Conservation (phyloP, 2,797 vertebrate genomes). For the Emys orbicularis region DNA sequence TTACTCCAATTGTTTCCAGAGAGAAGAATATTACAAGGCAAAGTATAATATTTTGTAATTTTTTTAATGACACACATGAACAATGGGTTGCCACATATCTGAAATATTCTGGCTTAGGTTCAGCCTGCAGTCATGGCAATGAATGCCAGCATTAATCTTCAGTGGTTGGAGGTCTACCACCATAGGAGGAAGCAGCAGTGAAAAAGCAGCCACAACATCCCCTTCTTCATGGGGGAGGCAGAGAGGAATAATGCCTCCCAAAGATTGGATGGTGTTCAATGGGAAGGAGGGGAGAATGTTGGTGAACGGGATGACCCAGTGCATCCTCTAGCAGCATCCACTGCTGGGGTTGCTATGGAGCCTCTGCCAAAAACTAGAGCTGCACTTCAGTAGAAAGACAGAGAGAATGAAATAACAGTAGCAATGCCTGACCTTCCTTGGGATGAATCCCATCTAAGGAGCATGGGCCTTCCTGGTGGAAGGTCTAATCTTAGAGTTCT, state of each 20-base stretch:
- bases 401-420: neutral
- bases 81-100: neutral
- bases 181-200: neutral
- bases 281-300: neutral
- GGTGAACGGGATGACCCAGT: neutral
- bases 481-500: neutral
- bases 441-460: fast-evolving
- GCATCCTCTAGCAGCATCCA: neutral
- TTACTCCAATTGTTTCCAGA: neutral
- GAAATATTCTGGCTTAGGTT: neutral
- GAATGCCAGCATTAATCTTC: neutral
- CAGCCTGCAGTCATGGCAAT: neutral
- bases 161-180: neutral
- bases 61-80: neutral
- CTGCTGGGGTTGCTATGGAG: neutral
- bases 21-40: neutral
- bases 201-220: neutral
- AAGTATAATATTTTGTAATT: neutral
- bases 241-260: neutral
- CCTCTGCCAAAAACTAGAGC: neutral
- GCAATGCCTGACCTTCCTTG: neutral
- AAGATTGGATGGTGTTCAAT: neutral
- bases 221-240: neutral
- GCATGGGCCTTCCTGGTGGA: fast-evolving
- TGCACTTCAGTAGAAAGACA: neutral